Percentiles rank a stretch among this genome's conserved stretches.
phyloP scores from a whole-genome alignment of 2,797 vertebrate genomes.

The Phalanger gymnotis region DNA sequence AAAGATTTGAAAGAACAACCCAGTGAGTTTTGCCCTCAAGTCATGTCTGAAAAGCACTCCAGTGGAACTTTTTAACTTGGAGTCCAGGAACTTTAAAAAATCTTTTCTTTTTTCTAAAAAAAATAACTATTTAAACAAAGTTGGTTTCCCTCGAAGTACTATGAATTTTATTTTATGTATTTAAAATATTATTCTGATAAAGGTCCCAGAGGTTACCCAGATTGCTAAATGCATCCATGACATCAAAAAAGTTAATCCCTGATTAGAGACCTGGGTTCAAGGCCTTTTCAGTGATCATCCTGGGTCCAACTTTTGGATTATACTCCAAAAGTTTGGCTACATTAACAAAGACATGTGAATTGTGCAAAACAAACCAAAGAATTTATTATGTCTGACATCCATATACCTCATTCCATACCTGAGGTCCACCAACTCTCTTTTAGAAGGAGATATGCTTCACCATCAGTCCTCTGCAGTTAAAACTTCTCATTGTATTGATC shows the following conservation, averaged over 20 bases:
- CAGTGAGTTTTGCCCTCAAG: not conserved
- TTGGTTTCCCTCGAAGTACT: not conserved
- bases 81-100: no score
- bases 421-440: not conserved
- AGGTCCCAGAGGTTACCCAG: not conserved
- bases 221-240: not conserved
- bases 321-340: not conserved
- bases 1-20: not conserved
- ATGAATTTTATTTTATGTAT: not conserved
- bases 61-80: not conserved
- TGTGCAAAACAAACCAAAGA: not conserved
- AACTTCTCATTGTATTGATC: not conserved
- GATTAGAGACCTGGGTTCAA: not conserved
- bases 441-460: not conserved
- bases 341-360: not conserved
- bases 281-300: not conserved
- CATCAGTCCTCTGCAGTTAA: not conserved
- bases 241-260: not conserved
- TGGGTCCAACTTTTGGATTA: not conserved
- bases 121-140: no score
- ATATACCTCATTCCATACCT: not conserved
- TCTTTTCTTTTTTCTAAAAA: no score
- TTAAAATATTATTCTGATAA: not conserved
- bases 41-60: not conserved
- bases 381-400: not conserved